Conservation (phyloP, 2,797 vertebrate genomes). For the Hozukius guyotensis region DNA sequence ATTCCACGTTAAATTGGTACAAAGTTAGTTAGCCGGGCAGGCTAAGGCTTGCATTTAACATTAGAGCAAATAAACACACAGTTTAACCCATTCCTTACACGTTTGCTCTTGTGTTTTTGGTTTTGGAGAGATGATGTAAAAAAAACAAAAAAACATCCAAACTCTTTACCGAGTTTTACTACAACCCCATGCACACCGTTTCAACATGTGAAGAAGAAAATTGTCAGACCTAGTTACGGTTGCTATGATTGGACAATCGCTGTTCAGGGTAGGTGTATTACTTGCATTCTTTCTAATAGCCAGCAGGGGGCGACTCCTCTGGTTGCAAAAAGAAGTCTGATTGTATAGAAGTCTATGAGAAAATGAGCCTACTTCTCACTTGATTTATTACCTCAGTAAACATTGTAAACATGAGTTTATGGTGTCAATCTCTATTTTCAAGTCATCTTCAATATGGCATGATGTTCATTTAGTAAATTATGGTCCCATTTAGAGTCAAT, state of each 20-base stretch:
- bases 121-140: neutral
- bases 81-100: neutral
- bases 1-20: neutral
- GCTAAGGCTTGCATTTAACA: neutral
- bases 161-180: neutral
- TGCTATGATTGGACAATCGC: neutral
- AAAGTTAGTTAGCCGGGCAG: neutral
- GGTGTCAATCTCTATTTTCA: rapidly evolving
- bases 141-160: neutral
- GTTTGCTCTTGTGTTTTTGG: neutral
- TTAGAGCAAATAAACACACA: neutral
- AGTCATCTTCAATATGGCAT: too few relatives aligned
- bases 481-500: too few relatives aligned
- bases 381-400: too few relatives aligned
- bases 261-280: too few relatives aligned
- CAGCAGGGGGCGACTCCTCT: too few relatives aligned
- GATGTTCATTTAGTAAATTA: too few relatives aligned
- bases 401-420: too few relatives aligned
- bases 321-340: too few relatives aligned
- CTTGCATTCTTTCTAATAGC: too few relatives aligned
- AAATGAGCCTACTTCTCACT: too few relatives aligned
- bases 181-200: neutral
- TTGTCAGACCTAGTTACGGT: neutral
- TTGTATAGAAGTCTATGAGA: too few relatives aligned
- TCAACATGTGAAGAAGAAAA: neutral